Evolutionary conservation across 2,888 invertebrate species (phyloP), one percentile per base, ranked within the genome.

Genomic region (Pachliopta kotzebuea): DNA sequence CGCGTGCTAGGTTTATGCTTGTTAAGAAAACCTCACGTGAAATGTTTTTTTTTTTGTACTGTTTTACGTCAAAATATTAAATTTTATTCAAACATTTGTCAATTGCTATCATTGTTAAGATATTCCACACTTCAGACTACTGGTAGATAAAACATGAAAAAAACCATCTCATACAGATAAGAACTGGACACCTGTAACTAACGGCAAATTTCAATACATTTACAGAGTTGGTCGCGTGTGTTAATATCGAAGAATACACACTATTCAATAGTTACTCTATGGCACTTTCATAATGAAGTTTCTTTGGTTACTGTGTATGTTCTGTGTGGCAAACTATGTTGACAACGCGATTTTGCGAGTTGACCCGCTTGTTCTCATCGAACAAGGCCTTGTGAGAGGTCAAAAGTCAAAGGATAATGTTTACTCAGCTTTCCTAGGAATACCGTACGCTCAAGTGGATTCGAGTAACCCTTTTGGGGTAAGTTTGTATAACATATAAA

Each of bases 371-470:
- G 90, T 91, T 17, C 69, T 86, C 4, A 78, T 86, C 45, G 74
- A 78, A 9, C 90, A 91, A 74, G 91, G 90, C 1, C 67, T 91
- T 29, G 82, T 91, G 24, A 81, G 83, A 69, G 91, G 91, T 17
- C 78, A 80, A 49, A 87, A 75, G 63, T 81, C 88, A 0, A 73
- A 71, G 4, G 84, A 90, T 72, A 88, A 88, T 20, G 83, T 82
- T 45, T 91, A 89, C 58, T 87, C 90, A 0, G 73, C 76, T 55
- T 91, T 91, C 69, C 71, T 89, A 56, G 91, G 91, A 56, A 81
- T 91, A 62, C 91, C 91, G 7, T 91, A 90, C 67, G 91, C 89
- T 23, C 70, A 75, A 68, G 83, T 91, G 18, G 83, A 90, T 69
- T 66, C 70, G 53, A 74, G 76, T 56, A 80, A 90, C 72, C 91